Evolutionary conservation across 1,140 invertebrate genomes (phyloP).

Genomic region (Halesus radiatus): DNA sequence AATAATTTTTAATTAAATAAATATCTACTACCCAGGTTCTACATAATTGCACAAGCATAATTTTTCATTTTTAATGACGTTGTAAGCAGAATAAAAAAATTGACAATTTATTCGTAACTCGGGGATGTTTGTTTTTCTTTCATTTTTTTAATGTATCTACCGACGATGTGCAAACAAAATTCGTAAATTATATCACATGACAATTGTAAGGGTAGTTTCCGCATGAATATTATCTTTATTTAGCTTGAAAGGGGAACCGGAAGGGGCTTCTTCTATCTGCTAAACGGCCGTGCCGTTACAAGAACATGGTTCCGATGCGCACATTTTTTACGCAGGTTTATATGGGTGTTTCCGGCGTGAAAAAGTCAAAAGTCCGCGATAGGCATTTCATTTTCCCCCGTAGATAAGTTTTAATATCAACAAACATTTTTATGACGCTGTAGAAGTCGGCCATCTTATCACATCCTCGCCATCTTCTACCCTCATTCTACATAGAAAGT

Average conservation of each 20-base stretch:
- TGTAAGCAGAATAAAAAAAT: no score
- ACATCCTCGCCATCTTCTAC: conserved; percentile 34
- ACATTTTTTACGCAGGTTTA: conserved; percentile 48
- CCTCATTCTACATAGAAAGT: conserved; percentile 18
- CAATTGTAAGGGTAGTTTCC: background rate
- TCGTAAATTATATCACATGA: no score
- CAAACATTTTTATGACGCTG: conserved; percentile 55
- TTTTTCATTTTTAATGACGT: no score
- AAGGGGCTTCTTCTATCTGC: conserved; percentile 46
- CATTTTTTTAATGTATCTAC: no score
- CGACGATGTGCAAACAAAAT: no score
- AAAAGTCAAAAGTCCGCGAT: conserved; percentile 46
- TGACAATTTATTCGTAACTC: no score
- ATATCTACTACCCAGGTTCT: no score
- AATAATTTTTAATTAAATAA: no score
- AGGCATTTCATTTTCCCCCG: conserved; percentile 27
- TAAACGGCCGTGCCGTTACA: conserved; percentile 41
- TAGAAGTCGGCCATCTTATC: conserved; percentile 52
- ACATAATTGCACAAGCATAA: no score
- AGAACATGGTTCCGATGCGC: conserved; percentile 41
- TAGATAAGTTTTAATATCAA: conserved; percentile 55
- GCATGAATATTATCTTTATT: conserved; percentile 39
- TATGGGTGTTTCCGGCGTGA: conserved; percentile 47
- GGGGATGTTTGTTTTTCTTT: no score
- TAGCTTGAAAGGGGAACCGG: conserved; percentile 34